Conservation (phyloP, 2,797 vertebrate genomes). For the Malurus splendens region DNA sequence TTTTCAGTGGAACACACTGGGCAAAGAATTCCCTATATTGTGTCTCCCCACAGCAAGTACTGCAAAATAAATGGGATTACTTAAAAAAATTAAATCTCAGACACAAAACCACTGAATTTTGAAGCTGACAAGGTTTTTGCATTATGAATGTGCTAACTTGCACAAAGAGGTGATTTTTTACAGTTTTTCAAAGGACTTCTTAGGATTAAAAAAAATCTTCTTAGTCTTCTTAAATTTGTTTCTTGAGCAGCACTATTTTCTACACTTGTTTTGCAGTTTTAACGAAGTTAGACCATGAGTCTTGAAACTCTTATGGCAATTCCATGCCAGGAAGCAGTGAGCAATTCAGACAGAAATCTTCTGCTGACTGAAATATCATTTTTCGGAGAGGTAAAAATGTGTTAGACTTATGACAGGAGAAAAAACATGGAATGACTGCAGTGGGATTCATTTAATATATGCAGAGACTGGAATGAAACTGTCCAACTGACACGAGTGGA, state of each 20-base stretch:
- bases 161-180: background rate
- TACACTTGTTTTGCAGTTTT: background rate
- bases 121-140: background rate
- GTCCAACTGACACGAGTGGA: background rate
- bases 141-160: background rate
- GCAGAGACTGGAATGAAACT: background rate
- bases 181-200: background rate
- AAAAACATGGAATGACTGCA: background rate
- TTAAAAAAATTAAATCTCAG: background rate
- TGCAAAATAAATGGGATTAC: background rate
- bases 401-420: background rate
- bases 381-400: background rate
- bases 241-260: background rate
- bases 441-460: background rate
- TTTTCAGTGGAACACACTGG: background rate
- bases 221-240: background rate
- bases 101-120: background rate
- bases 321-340: background rate
- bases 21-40: background rate
- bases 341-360: background rate
- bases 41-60: background rate
- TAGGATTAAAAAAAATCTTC: background rate
- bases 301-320: background rate
- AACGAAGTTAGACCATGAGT: background rate
- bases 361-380: background rate